Conservation (phyloP, 2,797 vertebrate genomes). For the Phataginus tricuspis region DNA sequence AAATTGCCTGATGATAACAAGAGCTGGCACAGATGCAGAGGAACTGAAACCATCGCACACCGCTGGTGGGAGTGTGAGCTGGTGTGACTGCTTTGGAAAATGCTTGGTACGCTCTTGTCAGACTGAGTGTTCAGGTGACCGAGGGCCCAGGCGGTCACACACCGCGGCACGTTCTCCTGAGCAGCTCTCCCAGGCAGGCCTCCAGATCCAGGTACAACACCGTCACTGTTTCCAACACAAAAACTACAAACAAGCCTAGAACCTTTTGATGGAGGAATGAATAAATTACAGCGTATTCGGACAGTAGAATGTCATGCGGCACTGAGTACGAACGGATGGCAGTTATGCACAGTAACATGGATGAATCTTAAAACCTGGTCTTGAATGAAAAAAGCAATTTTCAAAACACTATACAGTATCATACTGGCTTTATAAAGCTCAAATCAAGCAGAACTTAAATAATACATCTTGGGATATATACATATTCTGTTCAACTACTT, state of each 20-base stretch:
- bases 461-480: background rate
- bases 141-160: background rate
- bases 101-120: background rate
- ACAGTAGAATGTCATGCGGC: background rate
- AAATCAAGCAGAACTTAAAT: background rate
- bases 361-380: background rate
- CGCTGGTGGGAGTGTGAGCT: background rate
- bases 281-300: background rate
- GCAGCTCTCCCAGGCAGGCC: background rate
- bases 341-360: background rate
- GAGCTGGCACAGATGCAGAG: background rate
- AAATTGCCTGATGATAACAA: background rate
- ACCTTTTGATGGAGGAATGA: background rate
- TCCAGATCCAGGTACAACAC: background rate
- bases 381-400: slow-evolving; percentile 7
- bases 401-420: background rate
- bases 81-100: background rate
- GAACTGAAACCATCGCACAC: no score
- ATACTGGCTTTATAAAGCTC: background rate
- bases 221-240: background rate
- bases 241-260: background rate
- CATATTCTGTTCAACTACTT: background rate
- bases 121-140: background rate
- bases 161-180: background rate
- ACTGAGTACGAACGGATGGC: background rate